phyloP scores from a whole-genome alignment of 2,888 invertebrate species.

The Epinotia brunnichana region DNA sequence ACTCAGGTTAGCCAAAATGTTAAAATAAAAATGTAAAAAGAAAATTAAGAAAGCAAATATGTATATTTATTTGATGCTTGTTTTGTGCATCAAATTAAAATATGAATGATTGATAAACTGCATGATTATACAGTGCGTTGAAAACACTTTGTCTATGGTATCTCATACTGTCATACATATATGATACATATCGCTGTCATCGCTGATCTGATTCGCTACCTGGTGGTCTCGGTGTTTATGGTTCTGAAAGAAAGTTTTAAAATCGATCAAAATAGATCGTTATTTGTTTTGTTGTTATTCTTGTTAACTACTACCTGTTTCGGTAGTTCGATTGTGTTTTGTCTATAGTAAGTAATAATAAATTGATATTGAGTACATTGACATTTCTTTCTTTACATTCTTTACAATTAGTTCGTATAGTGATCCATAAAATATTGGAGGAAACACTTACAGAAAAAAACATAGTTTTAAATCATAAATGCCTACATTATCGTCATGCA shows the following conservation, averaged over 20 bases:
- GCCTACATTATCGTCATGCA: conserved; percentile 5
- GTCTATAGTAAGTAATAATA: conserved; percentile 5
- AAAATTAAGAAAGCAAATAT: no score
- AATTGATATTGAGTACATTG: no score
- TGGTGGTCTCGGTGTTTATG: conserved; percentile 13
- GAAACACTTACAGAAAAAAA: neutral
- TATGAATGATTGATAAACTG: neutral
- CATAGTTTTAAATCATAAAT: neutral
- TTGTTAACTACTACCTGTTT: neutral
- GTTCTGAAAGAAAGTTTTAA: conserved; percentile 23
- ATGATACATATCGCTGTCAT: no score
- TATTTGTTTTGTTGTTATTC: conserved; percentile 6
- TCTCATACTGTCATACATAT: no score
- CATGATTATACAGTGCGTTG: no score
- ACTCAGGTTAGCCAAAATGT: neutral
- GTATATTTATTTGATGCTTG: neutral
- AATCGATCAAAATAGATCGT: conserved; percentile 24
- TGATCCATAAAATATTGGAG: neutral
- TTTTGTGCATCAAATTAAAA: neutral
- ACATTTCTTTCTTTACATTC: no score
- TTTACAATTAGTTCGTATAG: neutral
- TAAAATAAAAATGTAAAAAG: neutral
- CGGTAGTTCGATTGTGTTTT: neutral
- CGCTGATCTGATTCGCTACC: neutral
- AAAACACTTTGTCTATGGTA: no score